Evolutionary conservation across 2,113 vertebrate genomes (phyloP), one percentile per base, ranked within the genome.

Genomic region (Neoarius graeffei): DNA sequence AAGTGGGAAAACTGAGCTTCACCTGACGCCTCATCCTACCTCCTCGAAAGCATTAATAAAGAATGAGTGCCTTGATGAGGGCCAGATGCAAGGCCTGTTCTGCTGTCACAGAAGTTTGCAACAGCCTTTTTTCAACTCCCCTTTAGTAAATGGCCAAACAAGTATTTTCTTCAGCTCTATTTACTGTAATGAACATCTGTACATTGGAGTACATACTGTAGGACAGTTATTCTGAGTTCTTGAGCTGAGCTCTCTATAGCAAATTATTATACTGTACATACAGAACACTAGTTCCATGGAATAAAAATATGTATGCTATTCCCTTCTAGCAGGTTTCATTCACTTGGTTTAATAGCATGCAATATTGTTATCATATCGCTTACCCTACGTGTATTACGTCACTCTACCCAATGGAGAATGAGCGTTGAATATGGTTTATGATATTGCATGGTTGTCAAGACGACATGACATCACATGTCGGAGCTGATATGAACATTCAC

Each of bases 21-120:
- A 87, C 87, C 60, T 57, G 82, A 87, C n/a, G 30, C 20, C 27
- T 83, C 59, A 71, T 87, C 74, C 50, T 64, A 42, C 56, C 60
- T 85, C 64, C 77, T 54, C 27, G 59, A 66, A n/a, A 42, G 62
- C 87, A 87, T 90, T 52, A 89, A 90, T 87, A 89, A 90, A n/a
- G 11, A 89, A 90, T 84, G 87, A 84, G 84, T 6, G n/a, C 50
- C 35, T 69, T 57, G 85, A 76, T 56, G n/a, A 85, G 52, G n/a
- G 81, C 66, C 30, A 86, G 87, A 81, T 85, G 87, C 71, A 48
- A 30, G 20, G 76, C 82, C 54, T 85, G 81, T 30, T 50, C 71
- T 85, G 62, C 57, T 74, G 79, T 81, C 64, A 59, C 77, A 60
- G 23, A 56, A 59, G 56, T 35, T 59, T 57, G 71, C 84, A 74